Conservation (phyloP, 2,113 vertebrate species). For the Urocolius indicus region DNA sequence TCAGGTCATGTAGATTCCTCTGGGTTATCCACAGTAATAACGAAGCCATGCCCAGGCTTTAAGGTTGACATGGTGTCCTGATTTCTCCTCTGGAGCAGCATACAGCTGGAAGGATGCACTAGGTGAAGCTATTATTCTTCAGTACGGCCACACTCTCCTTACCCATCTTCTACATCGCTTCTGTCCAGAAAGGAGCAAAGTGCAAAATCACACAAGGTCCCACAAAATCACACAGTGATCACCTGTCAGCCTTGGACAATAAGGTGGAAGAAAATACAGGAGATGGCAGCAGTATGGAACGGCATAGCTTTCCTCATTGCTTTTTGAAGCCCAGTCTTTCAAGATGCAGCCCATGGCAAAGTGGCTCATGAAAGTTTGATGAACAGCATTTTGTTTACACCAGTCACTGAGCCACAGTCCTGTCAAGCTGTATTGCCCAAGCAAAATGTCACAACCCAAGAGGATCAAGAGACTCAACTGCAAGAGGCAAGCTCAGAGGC, state of each 20-base stretch:
- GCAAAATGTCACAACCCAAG: slow-evolving; percentile 45
- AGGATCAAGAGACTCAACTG: not conserved
- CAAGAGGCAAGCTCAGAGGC: not conserved
- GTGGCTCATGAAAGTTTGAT: slow-evolving; percentile 60
- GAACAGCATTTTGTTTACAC: slow-evolving; percentile 57
- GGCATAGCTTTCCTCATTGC: not conserved
- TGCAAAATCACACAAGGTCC: not conserved
- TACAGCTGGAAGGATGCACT: not conserved
- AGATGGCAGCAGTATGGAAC: not conserved
- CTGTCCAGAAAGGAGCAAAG: not conserved
- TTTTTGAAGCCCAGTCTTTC: not conserved
- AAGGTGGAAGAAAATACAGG: not conserved
- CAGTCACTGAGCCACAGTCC: slow-evolving; percentile 3
- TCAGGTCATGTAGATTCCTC: not conserved
- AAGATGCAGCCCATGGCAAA: slow-evolving; percentile 24
- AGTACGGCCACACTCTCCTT: not conserved
- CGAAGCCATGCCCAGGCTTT: not conserved
- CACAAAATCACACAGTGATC: not conserved
- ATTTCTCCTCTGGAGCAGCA: not conserved
- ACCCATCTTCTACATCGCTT: not conserved
- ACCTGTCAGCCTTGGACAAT: not conserved
- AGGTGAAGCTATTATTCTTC: not conserved
- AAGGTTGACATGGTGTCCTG: not conserved
- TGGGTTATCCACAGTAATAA: not conserved
- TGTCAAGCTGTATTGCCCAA: not conserved